Conservation (phyloP, 1,140 invertebrate genomes). For the Lethrus apterus region DNA sequence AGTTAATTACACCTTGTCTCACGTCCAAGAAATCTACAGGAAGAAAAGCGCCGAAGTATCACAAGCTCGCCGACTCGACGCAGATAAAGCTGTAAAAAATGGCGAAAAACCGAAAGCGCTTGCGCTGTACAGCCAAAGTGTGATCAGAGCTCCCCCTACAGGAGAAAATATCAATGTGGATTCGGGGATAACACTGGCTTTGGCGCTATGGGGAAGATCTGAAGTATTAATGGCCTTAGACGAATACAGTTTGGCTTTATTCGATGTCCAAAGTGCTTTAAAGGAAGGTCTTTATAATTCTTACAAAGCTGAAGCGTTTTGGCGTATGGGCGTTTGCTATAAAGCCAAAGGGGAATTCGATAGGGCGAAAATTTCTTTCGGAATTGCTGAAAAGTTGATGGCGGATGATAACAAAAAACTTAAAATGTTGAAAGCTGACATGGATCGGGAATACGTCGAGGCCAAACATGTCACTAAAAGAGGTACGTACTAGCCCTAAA, state of each 20-base stretch:
- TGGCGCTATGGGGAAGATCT: constrained; percentile 53
- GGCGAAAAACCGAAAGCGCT: constrained; percentile 49
- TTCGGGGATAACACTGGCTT: constrained; percentile 50
- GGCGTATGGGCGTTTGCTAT: constrained; percentile 55
- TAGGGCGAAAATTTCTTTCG: constrained; percentile 50
- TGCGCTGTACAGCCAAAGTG: constrained; percentile 52
- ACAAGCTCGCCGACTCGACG: constrained; percentile 43
- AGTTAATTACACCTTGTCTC: constrained; percentile 45
- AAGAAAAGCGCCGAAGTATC: constrained; percentile 49
- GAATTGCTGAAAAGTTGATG: constrained; percentile 48
- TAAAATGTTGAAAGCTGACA: constrained; percentile 28
- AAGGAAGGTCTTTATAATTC: constrained; percentile 50
- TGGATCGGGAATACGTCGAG: constrained; percentile 3
- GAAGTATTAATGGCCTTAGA: constrained; percentile 47
- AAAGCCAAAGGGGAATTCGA: constrained; percentile 46
- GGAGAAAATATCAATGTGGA: constrained; percentile 46
- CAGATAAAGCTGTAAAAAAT: constrained; percentile 41
- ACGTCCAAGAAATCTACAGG: constrained; percentile 49
- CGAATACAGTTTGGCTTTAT: constrained; percentile 48
- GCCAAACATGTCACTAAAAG: not conserved
- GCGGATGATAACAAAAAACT: constrained; percentile 22
- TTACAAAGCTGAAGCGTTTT: constrained; percentile 52
- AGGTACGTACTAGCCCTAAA: too few relatives aligned
- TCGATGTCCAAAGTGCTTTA: constrained; percentile 53
- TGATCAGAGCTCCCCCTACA: constrained; percentile 55